These are phyloP conservation scores for Heterodera carotae DNA, from an alignment of 1,140 invertebrate species.

Conservation along the genomic window DNA sequence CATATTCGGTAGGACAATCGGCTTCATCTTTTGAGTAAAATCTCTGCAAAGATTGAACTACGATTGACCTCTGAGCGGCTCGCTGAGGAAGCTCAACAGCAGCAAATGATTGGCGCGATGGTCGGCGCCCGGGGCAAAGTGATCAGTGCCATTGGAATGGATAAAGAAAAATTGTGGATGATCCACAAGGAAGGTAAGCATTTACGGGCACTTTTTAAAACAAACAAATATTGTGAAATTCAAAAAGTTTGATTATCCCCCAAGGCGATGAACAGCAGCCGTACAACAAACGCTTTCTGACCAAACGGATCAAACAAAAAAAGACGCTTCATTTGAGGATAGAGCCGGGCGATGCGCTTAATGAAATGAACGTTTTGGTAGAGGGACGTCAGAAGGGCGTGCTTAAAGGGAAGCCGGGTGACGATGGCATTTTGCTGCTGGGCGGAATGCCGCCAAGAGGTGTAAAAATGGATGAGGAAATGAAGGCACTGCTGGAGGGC, in stretches of 20 bases:
- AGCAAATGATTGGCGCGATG: constrained; percentile 14
- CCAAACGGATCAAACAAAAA: constrained; percentile 2
- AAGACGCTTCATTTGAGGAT: constrained; percentile 5
- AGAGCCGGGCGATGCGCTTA: background rate
- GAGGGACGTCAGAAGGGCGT: constrained; percentile 14
- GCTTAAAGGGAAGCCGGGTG: background rate
- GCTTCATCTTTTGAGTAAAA: background rate
- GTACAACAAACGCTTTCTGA: background rate
- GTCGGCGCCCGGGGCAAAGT: background rate
- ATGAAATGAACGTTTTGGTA: constrained; percentile 1
- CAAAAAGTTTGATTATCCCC: background rate
- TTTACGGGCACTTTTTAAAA: background rate
- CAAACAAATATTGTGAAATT: background rate
- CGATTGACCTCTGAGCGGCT: background rate
- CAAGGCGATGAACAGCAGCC: constrained; percentile 1
- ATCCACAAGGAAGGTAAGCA: background rate
- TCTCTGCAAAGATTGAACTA: constrained; percentile 10
- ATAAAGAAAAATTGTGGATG: background rate
- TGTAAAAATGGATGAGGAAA: background rate
- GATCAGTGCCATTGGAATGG: constrained; percentile 2
- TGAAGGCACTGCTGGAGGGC: background rate
- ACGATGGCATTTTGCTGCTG: constrained; percentile 11
- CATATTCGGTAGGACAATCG: background rate
- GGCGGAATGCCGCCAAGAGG: constrained; percentile 7
- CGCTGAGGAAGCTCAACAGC: background rate